phyloP scores from a whole-genome alignment of 2,797 vertebrate genomes.

The Lagodon rhomboides region DNA sequence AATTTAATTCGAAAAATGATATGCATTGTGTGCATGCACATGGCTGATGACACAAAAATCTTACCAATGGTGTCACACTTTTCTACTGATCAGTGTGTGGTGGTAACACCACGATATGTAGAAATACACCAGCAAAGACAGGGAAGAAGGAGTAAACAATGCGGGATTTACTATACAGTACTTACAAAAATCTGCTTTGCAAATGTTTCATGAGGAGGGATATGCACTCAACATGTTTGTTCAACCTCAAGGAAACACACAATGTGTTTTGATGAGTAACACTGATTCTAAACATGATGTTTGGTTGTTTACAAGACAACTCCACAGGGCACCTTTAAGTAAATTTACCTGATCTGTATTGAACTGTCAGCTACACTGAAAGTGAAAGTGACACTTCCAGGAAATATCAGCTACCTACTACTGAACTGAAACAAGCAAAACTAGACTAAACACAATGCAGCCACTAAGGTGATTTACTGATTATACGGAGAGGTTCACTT shows the following conservation, averaged over 20 bases:
- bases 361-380: not conserved
- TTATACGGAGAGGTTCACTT: not conserved
- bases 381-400: not conserved
- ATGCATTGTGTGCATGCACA: too few species aligned
- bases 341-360: not conserved
- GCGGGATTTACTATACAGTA: too few species aligned
- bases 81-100: not conserved
- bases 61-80: not conserved
- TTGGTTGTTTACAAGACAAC: not conserved
- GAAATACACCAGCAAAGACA: not conserved
- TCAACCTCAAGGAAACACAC: not conserved
- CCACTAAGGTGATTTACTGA: not conserved
- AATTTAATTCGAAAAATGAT: too few species aligned
- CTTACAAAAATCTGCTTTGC: too few species aligned
- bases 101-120: not conserved
- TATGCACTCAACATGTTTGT: not conserved
- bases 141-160: too few species aligned
- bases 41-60: not conserved
- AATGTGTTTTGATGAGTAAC: not conserved
- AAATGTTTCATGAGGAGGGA: not conserved
- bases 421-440: conserved; percentile 2
- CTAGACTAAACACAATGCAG: not conserved
- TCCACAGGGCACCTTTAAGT: not conserved
- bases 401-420: not conserved
- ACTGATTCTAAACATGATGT: not conserved